phyloP scores from a whole-genome alignment of 2,113 vertebrate genomes.

The Albula goreensis region DNA sequence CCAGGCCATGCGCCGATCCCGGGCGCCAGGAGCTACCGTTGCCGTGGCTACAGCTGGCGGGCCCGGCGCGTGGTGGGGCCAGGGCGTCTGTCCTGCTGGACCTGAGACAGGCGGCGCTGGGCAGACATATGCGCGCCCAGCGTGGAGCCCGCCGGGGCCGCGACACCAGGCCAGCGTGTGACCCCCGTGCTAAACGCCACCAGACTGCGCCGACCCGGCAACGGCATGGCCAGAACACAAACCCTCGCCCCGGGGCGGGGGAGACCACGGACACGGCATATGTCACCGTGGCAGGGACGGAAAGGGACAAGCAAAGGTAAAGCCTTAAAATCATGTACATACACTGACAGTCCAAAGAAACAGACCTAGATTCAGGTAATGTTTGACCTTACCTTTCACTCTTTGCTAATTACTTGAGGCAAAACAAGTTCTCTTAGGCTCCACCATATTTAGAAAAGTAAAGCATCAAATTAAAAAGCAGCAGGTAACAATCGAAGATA shows the following conservation, averaged over 20 bases:
- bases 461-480: too few species aligned
- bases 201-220: constrained; percentile 33
- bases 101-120: neutral
- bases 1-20: neutral
- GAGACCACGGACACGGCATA: constrained; percentile 42
- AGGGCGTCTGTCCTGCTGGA: neutral
- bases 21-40: neutral
- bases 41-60: neutral
- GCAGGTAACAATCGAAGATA: too few species aligned
- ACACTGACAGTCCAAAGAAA: neutral
- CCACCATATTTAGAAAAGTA: too few species aligned
- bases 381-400: too few species aligned
- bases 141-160: constrained; percentile 35
- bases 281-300: constrained; percentile 45
- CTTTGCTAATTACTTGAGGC: too few species aligned
- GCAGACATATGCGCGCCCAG: constrained; percentile 37
- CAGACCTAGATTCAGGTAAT: neutral
- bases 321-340: neutral
- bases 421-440: too few species aligned
- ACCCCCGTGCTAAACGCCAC: constrained; percentile 40
- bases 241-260: constrained; percentile 26
- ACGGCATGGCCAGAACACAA: constrained; percentile 43
- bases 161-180: constrained; percentile 37
- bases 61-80: neutral
- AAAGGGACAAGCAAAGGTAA: neutral